Percentiles rank a stretch among this genome's conserved stretches.
Conservation (phyloP, 1,140 invertebrate genomes). For the Trichonephila inaurata region DNA sequence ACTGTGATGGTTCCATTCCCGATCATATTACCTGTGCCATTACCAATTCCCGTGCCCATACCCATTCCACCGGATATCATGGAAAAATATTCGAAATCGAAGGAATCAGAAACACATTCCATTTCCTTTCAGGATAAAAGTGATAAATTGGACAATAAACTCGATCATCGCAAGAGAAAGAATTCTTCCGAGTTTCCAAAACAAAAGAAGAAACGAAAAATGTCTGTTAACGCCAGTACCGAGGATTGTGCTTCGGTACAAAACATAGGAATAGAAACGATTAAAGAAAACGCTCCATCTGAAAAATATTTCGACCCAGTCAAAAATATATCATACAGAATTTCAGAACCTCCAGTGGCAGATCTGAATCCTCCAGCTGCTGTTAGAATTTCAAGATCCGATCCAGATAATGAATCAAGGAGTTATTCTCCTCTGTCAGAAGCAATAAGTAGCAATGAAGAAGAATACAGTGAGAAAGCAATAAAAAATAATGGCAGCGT, state of each 20-base stretch:
- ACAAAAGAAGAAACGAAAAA: constrained; percentile 20
- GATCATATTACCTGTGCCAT: constrained; percentile 70
- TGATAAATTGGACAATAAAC: background rate
- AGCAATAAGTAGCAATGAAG: constrained; percentile 53
- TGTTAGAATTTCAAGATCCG: background rate
- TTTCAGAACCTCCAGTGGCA: background rate
- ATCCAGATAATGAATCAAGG: constrained; percentile 42
- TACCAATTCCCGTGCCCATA: constrained; percentile 73
- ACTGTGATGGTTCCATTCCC: constrained; percentile 77
- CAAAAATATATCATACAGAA: constrained; percentile 46
- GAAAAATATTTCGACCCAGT: background rate
- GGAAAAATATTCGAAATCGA: constrained; percentile 41
- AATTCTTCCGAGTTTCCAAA: constrained; percentile 42
- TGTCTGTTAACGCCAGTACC: background rate
- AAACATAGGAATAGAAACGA: background rate
- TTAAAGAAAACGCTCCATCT: background rate
- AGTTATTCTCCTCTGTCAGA: constrained; percentile 69
- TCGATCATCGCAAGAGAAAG: constrained; percentile 38
- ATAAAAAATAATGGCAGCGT: constrained; percentile 30
- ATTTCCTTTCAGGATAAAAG: background rate
- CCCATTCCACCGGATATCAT: constrained; percentile 67
- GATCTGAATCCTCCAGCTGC: background rate
- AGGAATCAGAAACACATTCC: constrained; percentile 14
- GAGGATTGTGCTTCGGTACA: background rate
- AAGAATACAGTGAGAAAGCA: background rate